phyloP scores from a whole-genome alignment of 2,888 invertebrate species.

The Petrophora chlorosata region DNA sequence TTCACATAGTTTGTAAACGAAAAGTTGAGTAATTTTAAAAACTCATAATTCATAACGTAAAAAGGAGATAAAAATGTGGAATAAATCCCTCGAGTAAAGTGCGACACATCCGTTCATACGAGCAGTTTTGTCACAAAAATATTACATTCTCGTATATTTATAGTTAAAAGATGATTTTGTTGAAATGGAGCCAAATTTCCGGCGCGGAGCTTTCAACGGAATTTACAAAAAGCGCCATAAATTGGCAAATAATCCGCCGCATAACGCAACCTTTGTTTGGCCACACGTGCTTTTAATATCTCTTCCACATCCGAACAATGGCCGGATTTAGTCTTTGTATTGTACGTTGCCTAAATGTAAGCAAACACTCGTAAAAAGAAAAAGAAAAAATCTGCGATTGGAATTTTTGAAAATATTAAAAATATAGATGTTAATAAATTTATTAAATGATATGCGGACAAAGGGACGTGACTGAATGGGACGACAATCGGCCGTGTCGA shows the following conservation, averaged over 20 bases:
- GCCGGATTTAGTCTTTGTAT: constrained; percentile 78
- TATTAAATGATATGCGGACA: constrained; percentile 69
- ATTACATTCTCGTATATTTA: constrained; percentile 67
- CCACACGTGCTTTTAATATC: constrained; percentile 84
- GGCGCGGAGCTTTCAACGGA: constrained; percentile 76
- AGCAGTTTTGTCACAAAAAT: constrained; percentile 61
- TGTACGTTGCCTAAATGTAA: constrained; percentile 54
- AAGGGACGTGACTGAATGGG: constrained; percentile 61
- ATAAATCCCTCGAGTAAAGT: constrained; percentile 58
- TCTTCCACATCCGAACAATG: constrained; percentile 68
- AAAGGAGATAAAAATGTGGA: constrained; percentile 21
- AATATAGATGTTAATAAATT: constrained; percentile 72
- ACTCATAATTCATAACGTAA: background rate
- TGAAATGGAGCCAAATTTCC: constrained; percentile 84
- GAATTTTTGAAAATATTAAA: constrained; percentile 8
- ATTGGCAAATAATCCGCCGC: constrained; percentile 84
- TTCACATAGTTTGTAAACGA: no score
- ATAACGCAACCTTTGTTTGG: constrained; percentile 84
- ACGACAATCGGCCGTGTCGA: constrained; percentile 72
- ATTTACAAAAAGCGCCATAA: constrained; percentile 82
- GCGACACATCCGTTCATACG: constrained; percentile 53
- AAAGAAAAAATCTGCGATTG: constrained; percentile 1
- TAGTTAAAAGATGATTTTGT: constrained; percentile 80
- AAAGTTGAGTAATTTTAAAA: background rate
- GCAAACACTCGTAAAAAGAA: constrained; percentile 76